Evolutionary conservation across 92 coral and sea anemone genomes (phyloP).

Genomic region (Paragorgia papillata): DNA sequence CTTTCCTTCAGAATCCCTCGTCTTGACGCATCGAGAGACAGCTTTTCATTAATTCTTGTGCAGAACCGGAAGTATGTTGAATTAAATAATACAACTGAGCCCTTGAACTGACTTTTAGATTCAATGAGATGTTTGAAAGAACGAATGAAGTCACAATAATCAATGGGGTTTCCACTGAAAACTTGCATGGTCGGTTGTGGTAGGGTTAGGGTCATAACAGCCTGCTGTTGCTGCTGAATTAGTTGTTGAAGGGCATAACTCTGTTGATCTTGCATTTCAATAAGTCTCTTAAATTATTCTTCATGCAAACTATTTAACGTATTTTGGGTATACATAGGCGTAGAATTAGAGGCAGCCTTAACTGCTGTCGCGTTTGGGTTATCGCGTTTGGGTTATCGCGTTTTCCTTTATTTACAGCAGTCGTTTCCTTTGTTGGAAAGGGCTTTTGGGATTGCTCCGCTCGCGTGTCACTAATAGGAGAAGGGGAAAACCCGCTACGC

Average conservation of each 20-base stretch:
- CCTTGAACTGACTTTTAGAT: constrained; percentile 49
- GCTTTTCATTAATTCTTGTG: constrained; percentile 66
- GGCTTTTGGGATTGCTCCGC: too few species aligned
- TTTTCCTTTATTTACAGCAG: too few species aligned
- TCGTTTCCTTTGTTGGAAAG: too few species aligned
- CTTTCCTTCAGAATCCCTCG: constrained; percentile 64
- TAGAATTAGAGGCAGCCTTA: too few species aligned
- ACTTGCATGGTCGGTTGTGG: constrained; percentile 63
- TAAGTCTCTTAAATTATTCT: constrained; percentile 41
- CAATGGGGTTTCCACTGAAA: constrained; percentile 54
- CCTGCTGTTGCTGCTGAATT: constrained; percentile 55
- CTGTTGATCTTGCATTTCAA: constrained; percentile 54
- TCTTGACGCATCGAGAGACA: constrained; percentile 59
- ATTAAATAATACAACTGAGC: constrained; percentile 64
- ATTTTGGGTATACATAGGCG: too few species aligned
- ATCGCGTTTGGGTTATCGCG: too few species aligned
- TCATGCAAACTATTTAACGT: too few species aligned
- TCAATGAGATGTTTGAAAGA: constrained; percentile 69
- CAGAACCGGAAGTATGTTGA: constrained; percentile 61
- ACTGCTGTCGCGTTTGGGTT: too few species aligned
- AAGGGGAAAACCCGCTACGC: too few species aligned
- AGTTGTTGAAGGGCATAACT: constrained; percentile 51
- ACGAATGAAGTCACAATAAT: constrained; percentile 54
- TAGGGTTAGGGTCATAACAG: constrained; percentile 57
- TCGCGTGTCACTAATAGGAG: too few species aligned